phyloP scores from a whole-genome alignment of 2,888 invertebrate genomes.

The Pycnomerus fuliginosus region DNA sequence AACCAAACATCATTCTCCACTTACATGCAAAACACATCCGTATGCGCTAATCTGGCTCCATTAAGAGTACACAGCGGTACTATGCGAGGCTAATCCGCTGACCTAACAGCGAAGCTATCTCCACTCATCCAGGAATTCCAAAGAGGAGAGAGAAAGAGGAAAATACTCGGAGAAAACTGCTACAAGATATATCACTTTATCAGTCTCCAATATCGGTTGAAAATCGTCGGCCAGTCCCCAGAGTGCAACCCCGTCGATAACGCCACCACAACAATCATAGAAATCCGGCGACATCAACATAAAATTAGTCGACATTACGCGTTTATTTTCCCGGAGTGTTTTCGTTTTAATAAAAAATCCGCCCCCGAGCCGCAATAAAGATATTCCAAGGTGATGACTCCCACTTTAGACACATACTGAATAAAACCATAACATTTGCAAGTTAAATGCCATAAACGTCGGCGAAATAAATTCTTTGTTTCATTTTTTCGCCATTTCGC shows the following conservation, averaged over 20 bases:
- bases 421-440: slow-evolving; percentile 55
- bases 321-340: slow-evolving; percentile 7
- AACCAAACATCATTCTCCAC: slow-evolving; percentile 55
- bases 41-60: slow-evolving; percentile 53
- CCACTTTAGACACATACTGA: slow-evolving; percentile 50
- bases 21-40: slow-evolving; percentile 53
- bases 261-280: slow-evolving; percentile 1
- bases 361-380: slow-evolving; percentile 48
- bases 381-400: slow-evolving; percentile 55
- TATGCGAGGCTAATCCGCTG: slow-evolving; percentile 32
- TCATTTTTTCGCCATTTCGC: slow-evolving; percentile 39
- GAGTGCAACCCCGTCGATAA: too few species aligned
- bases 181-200: slow-evolving; percentile 5
- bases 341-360: slow-evolving; percentile 17
- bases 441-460: slow-evolving; percentile 55
- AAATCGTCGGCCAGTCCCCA: too few species aligned
- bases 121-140: slow-evolving; percentile 2
- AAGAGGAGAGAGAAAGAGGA: slow-evolving; percentile 7
- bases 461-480: slow-evolving; percentile 52
- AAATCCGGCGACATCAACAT: background rate
- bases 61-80: slow-evolving; percentile 48
- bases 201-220: too few species aligned
- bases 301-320: slow-evolving; percentile 21
- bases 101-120: slow-evolving; percentile 12
- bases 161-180: slow-evolving; percentile 9